These are phyloP conservation scores for Danio albolineatus DNA, from an alignment of 2,797 vertebrate species.

Conservation along the genomic window DNA sequence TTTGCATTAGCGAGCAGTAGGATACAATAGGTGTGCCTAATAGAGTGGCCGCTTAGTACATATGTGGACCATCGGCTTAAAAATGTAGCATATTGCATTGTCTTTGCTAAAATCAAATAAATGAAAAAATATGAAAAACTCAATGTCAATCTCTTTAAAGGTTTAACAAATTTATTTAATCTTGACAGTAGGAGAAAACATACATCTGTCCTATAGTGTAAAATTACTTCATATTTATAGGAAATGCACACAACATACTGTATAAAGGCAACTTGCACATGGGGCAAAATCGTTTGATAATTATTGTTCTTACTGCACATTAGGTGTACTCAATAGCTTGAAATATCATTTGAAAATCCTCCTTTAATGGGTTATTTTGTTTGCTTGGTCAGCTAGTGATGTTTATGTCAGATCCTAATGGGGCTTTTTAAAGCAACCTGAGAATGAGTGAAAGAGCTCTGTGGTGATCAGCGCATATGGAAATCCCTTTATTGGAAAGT, in stretches of 20 bases:
- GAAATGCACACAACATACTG: not conserved
- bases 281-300: not conserved
- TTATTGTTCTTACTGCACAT: not conserved
- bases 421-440: slow-evolving; percentile 55
- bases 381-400: slow-evolving; percentile 41
- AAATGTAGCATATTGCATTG: too few relatives aligned
- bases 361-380: slow-evolving; percentile 42
- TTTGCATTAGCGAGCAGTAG: too few relatives aligned
- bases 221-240: not conserved
- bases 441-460: slow-evolving; percentile 45
- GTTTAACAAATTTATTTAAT: too few relatives aligned
- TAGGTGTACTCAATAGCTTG: slow-evolving; percentile 21
- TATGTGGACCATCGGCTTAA: too few relatives aligned
- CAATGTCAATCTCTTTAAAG: too few relatives aligned
- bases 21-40: too few relatives aligned
- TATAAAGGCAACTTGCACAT: not conserved
- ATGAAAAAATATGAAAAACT: too few relatives aligned
- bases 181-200: too few relatives aligned
- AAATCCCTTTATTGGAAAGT: slow-evolving; percentile 49
- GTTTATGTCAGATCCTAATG: slow-evolving; percentile 48
- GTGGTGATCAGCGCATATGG: slow-evolving; percentile 21
- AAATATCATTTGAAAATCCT: slow-evolving; percentile 38
- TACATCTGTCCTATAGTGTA: not conserved
- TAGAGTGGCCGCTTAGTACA: too few relatives aligned
- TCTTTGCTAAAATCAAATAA: too few relatives aligned